Conservation (phyloP, 2,113 vertebrate species). For the Nesoenas mayeri region DNA sequence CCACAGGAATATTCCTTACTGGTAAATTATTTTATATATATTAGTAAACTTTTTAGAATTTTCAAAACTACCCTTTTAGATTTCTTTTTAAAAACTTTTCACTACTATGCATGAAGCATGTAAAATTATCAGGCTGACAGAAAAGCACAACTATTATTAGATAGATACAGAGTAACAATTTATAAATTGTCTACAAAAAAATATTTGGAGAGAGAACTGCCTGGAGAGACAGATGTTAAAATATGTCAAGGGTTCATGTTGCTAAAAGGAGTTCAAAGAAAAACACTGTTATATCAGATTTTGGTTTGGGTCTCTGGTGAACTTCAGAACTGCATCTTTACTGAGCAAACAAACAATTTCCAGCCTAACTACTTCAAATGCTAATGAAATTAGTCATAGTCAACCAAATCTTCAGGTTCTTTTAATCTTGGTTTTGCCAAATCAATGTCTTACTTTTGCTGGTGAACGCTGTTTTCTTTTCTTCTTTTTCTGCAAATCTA, state of each 20-base stretch:
- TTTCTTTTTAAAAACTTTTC: constrained; percentile 56
- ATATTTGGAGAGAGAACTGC: constrained; percentile 60
- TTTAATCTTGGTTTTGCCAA: constrained; percentile 68
- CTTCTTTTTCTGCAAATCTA: constrained; percentile 95
- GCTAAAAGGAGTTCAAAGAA: constrained; percentile 67
- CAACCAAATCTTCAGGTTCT: constrained; percentile 66
- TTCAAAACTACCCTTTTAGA: constrained; percentile 48
- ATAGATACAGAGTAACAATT: constrained; percentile 53
- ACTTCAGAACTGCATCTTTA: constrained; percentile 67
- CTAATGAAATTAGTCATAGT: constrained; percentile 70
- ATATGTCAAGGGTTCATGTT: constrained; percentile 59
- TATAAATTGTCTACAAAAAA: constrained; percentile 57
- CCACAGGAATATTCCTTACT: constrained; percentile 48
- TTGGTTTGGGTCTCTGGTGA: constrained; percentile 62
- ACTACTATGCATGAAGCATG: constrained; percentile 63
- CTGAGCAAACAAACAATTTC: constrained; percentile 71
- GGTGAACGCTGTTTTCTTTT: constrained; percentile 98
- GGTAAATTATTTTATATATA: constrained; percentile 35
- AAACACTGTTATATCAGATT: constrained; percentile 64
- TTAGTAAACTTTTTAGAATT: constrained; percentile 61
- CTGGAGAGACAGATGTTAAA: constrained; percentile 65
- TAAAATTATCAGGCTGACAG: constrained; percentile 39
- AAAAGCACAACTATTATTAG: constrained; percentile 57
- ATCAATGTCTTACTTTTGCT: constrained; percentile 89
- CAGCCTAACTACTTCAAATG: constrained; percentile 67